Evolutionary conservation across 2,888 invertebrate genomes (phyloP), one percentile per base, ranked within the genome.

Genomic region (Perdita meconis): DNA sequence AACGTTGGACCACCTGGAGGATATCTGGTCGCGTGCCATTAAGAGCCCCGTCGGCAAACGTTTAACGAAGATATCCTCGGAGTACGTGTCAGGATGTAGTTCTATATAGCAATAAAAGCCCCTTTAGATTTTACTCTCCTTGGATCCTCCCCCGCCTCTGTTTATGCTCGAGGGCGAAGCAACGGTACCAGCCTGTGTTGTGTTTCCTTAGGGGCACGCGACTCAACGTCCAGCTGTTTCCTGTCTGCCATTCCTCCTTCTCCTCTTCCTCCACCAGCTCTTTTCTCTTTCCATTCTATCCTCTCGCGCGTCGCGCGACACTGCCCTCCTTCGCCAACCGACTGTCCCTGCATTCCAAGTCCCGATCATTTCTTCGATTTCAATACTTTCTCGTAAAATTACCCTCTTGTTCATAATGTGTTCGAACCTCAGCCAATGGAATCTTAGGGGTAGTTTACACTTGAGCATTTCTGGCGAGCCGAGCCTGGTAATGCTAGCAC

Each of bases 221-320:
- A 89, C 90, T 89, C 90, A 87, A 84, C 85, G 88, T 86, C 89
- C 90, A 90, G 90, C 90, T 90, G 90, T 83, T 90, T 90, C 90
- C 90, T 89, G 89, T 88, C 86, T 89, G 88, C 88, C 86, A 84
- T 76, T 74, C 59, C 73, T 82, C 44, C 82, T 66, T 63, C 44
- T n/a, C n/a, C n/a, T n/a, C n/a, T n/a, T n/a, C n/a, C n/a, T n/a
- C n/a, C n/a, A n/a, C n/a, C n/a, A n/a, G n/a, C n/a, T n/a, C 64
- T 64, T 57, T 50, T 44, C 50, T 60, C 61, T 57, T 89, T 88
- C 86, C 88, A 64, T 65, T 68, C 66, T 50, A 55, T 82, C 88
- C 87, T 86, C 67, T 75, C 77, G 72, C 80, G 83, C 83, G 77
- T 75, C 77, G 72, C 80, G 83, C 83, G 77, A 80, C 80, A 84